Base-by-base conservation (phyloP, 2,888 invertebrate species). In the Molanna angustata region DNA sequence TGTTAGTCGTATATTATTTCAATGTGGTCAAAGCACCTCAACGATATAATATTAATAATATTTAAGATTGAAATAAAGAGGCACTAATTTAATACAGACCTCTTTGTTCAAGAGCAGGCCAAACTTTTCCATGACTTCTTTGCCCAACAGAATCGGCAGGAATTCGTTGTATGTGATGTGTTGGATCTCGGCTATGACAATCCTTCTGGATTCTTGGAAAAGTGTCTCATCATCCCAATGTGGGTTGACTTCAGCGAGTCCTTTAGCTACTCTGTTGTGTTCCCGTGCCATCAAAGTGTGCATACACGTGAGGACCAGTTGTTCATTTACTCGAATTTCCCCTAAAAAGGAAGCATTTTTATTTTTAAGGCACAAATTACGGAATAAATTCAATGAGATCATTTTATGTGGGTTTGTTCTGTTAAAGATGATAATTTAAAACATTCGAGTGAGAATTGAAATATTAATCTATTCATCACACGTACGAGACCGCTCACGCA, bases 141-240 rank as follows among this genome's bases (percentile, higher is more conserved):
- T 92, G 21, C 94, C 94, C 18, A 94, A 79, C 7, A 94, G 71
- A 62, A 94, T 90, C 9, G 94, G 93, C 61, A 94, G 70, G 70
- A 93, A 94, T 70, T 94, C 94, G 65, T 93, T 93, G 72, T 83
- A 94, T 0, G 92, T 93, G 53, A 94, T 85, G 65, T 94, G 93
- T 66, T 94, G 93, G 52, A 94, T 88, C 68, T 87, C 84, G 2
- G 90, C 93, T 49, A 93, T 87, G 61, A 86, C 86, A 63, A 94
- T 90, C 47, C 92, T 80, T 59, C 93, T 79, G 0, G 91, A 75
- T 73, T 93, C 93, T 74, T 94, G 94, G 78, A 86, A 94, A 1
- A 94, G 70, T 0, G 88, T 93, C 72, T 94, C 94, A 64, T 94
- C 94, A 64, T 93, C 90, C 94, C 94, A 94, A 67, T 91, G 92